phyloP scores from a whole-genome alignment of 2,113 vertebrate genomes.

The Vulpes vulpes region DNA sequence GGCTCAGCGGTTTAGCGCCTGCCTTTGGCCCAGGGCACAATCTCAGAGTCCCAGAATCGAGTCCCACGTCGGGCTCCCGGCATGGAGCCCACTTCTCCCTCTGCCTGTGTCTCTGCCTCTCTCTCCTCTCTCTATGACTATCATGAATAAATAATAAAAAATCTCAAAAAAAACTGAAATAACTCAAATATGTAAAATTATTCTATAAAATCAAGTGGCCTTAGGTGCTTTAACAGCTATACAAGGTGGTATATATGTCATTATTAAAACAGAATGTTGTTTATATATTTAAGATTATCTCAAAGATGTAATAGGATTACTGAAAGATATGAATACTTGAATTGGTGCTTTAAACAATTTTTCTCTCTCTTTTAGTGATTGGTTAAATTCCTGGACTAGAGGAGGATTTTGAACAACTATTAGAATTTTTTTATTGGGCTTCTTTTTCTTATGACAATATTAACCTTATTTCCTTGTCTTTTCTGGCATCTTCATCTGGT shows the following conservation, averaged over 20 bases:
- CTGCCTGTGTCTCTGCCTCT: no score
- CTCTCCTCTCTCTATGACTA: no score
- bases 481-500: neutral
- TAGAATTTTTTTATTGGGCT: neutral
- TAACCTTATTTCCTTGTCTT: neutral
- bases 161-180: neutral
- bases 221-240: neutral
- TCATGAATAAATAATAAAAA: no score
- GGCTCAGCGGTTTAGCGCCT: no score
- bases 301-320: neutral
- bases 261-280: neutral
- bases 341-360: neutral
- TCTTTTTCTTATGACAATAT: neutral
- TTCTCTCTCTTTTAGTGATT: neutral
- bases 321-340: neutral
- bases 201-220: neutral
- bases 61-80: no score
- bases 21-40: no score
- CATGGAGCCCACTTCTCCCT: no score
- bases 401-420: neutral
- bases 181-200: neutral
- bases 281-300: neutral
- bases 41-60: no score
- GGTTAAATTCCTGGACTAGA: neutral
- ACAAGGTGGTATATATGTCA: neutral